A percentile compares a stretch with the other conserved stretches of the same genome.
phyloP scores from a whole-genome alignment of 2,113 vertebrate species.

The Macrotis lagotis region DNA sequence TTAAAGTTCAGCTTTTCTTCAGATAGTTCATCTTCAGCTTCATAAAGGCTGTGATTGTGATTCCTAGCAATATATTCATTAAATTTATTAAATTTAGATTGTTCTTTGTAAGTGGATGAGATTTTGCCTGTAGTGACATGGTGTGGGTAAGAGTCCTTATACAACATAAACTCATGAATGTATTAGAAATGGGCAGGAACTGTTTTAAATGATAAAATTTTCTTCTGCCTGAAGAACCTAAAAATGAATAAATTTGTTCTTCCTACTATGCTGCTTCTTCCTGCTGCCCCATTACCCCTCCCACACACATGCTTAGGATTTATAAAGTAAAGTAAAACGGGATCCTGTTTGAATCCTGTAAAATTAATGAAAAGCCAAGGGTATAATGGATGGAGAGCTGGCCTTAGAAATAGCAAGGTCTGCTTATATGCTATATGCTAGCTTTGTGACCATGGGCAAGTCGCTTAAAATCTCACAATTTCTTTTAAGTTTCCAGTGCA shows the following conservation, averaged over 20 bases:
- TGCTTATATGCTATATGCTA: not conserved
- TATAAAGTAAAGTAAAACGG: not conserved
- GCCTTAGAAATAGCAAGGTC: not conserved
- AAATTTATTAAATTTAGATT: not conserved
- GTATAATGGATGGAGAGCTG: not conserved
- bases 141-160: not conserved
- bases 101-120: conserved; percentile 26
- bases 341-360: conserved; percentile 45
- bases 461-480: not conserved
- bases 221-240: conserved; percentile 32
- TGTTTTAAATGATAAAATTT: conserved; percentile 16
- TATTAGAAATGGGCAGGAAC: conserved; percentile 47
- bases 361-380: not conserved
- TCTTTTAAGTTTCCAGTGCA: not conserved
- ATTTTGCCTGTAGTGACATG: conserved; percentile 26
- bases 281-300: not conserved
- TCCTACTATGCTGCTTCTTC: not conserved
- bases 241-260: not conserved
- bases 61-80: conserved; percentile 36
- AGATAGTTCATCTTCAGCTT: conserved; percentile 4
- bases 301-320: not conserved
- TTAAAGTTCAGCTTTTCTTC: conserved; percentile 30
- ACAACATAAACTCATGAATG: conserved; percentile 18
- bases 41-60: conserved; percentile 15
- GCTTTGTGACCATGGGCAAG: not conserved